Percentiles rank a stretch among this genome's conserved stretches.
These are phyloP conservation scores for Leptodactylus fallax DNA, from an alignment of 2,797 vertebrate genomes.

Conservation along the genomic window DNA sequence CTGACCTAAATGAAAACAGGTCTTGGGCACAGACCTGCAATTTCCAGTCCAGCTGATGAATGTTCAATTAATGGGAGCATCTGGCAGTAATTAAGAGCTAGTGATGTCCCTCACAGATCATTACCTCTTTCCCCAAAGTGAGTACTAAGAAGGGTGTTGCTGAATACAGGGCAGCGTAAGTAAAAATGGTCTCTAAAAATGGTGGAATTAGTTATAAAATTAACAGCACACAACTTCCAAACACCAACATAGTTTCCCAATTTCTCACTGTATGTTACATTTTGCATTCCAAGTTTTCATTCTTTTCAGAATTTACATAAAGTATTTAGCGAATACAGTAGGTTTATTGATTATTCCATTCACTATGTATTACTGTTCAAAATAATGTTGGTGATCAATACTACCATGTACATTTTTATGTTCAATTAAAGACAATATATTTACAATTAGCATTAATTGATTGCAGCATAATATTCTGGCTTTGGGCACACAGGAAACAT, in stretches of 20 bases:
- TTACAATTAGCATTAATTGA: no score
- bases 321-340: no score
- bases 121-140: constrained; percentile 26
- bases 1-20: constrained; percentile 37
- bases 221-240: neutral
- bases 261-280: neutral
- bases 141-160: constrained; percentile 26
- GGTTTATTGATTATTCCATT: no score
- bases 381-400: no score
- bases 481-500: no score
- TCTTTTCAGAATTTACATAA: neutral
- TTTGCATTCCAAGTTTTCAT: neutral
- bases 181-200: constrained; percentile 7
- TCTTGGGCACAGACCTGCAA: constrained; percentile 38
- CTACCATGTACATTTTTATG: no score
- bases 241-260: neutral
- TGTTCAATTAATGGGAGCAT: constrained; percentile 54
- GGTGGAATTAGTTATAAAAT: neutral
- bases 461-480: no score
- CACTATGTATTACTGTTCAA: no score
- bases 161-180: constrained; percentile 12
- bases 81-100: constrained; percentile 59
- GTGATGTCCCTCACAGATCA: constrained; percentile 51
- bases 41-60: constrained; percentile 37
- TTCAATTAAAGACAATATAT: no score